Evolutionary conservation across 1,140 invertebrate species (phyloP).

Genomic region (Hylaeus anthracinus): DNA sequence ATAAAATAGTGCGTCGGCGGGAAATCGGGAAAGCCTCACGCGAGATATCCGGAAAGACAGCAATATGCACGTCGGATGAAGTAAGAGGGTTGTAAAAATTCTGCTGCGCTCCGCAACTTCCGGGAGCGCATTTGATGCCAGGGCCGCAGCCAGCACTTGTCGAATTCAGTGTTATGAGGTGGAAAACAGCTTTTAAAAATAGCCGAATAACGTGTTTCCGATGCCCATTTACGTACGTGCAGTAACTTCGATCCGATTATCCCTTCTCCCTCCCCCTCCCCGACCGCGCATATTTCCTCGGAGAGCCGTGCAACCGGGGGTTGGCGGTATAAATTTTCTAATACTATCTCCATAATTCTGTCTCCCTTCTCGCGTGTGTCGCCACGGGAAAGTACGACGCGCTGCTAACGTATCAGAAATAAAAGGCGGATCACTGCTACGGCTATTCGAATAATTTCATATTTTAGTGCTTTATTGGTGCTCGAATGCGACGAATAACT

Average conservation of each 20-base stretch:
- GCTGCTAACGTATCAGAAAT: constrained; percentile 14
- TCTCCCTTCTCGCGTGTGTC: constrained; percentile 14
- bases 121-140: constrained; percentile 37
- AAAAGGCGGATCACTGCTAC: constrained; percentile 1
- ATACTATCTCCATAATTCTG: constrained; percentile 46
- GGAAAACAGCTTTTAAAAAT: constrained; percentile 60
- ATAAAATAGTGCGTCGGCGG: constrained; percentile 20
- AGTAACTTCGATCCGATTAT: constrained; percentile 50
- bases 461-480: no score
- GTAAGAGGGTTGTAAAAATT: constrained; percentile 52
- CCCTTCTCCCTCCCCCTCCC: background rate
- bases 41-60: constrained; percentile 14
- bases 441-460: background rate
- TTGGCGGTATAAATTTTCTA: constrained; percentile 48
- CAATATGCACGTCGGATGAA: constrained; percentile 28
- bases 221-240: constrained; percentile 54
- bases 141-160: constrained; percentile 42
- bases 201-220: constrained; percentile 55
- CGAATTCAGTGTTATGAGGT: constrained; percentile 57
- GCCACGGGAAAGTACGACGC: background rate
- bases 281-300: constrained; percentile 29
- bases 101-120: constrained; percentile 45
- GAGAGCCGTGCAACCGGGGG: background rate
- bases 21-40: background rate
- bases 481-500: background rate